Base-by-base conservation (phyloP, 2,888 invertebrate genomes). In the Standfussiana lucernea region DNA sequence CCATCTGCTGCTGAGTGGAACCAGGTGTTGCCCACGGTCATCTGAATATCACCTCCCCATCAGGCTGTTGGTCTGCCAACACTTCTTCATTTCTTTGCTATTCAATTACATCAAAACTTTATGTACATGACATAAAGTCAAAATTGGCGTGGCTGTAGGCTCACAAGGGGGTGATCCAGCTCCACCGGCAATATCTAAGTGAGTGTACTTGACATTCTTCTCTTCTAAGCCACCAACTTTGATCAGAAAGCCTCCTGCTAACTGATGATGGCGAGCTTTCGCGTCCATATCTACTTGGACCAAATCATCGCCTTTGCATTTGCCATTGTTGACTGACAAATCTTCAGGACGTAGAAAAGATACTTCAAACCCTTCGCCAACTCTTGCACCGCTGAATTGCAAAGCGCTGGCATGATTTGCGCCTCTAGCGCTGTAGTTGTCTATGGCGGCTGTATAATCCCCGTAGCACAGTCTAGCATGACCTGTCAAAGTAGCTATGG, bases 401-500 rank as follows among this genome's bases (percentile, higher is more conserved):
- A 99, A 93, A 37, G 96, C 97, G 18, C 93, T 92, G 0, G 98
- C 97, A 86, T 98, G 97, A 32, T 97, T 95, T 0, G 95, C 95
- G 13, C 96, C 96, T 83, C 94, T 93, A 0, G 98, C 98, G 37
- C 98, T 97, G 50, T 98, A 97, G 92, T 98, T 98, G 84, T 98
- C 98, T 96, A 98, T 96, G 0, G 97, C 97, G 72, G 98, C 98
- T 1, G 98, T 97, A 88, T 98, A 97, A 74, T 97, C 97, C 0
- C 98, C 98, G 50, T 97, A 97, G 10, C 97, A 96, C 18, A 98
- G 92, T 77, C 95, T 95, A 3, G 98, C 98, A 91, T 99, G 99
- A 0, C 98, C 98, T 0, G 99, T 99, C 61, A 99, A 95, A 0
- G 99, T 99, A 0, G 99, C 99, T 78, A 99, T 97, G 0, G 99